These are phyloP conservation scores for Synergus itoensis DNA, from an alignment of 2,888 invertebrate genomes.

Conservation along the genomic window DNA sequence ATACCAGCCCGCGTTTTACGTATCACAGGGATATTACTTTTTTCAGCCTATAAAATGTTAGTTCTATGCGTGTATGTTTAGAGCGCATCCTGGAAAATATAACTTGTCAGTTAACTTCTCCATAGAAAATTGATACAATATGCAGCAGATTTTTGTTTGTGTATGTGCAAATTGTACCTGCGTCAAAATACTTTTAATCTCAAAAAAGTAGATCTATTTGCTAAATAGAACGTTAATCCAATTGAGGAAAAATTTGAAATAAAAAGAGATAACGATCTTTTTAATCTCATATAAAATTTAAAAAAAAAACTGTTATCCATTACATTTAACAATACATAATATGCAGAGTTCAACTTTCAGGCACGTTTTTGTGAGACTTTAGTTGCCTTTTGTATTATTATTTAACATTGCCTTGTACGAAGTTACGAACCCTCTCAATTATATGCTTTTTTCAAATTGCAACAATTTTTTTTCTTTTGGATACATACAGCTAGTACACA, in stretches of 20 bases:
- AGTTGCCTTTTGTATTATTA: background rate
- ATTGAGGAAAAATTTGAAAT: too few species aligned
- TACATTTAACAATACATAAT: too few species aligned
- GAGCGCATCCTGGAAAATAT: slow-evolving; percentile 13
- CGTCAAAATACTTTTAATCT: too few species aligned
- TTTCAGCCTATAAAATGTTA: slow-evolving; percentile 28
- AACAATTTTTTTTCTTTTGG: slow-evolving; percentile 5
- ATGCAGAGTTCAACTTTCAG: background rate
- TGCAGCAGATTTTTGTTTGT: background rate
- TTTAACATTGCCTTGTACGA: background rate
- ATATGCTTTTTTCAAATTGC: slow-evolving; percentile 7
- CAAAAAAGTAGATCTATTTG: too few species aligned
- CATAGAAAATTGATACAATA: background rate
- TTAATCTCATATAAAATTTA: too few species aligned
- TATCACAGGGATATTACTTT: slow-evolving; percentile 33
- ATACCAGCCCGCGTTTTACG: background rate
- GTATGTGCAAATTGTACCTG: too few species aligned
- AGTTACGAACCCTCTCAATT: background rate
- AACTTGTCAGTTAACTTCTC: slow-evolving; percentile 4
- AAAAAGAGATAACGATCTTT: too few species aligned
- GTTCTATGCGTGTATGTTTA: background rate
- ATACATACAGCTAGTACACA: slow-evolving; percentile 23
- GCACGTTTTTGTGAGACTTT: background rate
- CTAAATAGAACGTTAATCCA: too few species aligned
- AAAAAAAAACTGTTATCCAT: too few species aligned